phyloP scores from a whole-genome alignment of 2,888 invertebrate genomes.

The Phyllotreta striolata region DNA sequence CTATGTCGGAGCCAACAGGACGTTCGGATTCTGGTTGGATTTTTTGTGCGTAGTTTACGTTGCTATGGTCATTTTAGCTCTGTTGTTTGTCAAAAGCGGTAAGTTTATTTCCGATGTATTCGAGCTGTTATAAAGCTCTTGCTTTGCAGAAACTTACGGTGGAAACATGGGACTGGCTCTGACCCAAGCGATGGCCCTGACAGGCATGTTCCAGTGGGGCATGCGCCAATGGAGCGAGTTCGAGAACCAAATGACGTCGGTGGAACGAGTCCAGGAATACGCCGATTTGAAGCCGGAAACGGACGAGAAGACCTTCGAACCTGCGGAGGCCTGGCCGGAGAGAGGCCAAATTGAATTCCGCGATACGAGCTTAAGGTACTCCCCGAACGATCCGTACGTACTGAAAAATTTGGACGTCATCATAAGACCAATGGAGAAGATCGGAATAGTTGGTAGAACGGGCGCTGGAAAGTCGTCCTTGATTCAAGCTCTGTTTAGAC shows the following conservation, averaged over 20 bases:
- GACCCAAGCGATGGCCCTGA: conserved; percentile 79
- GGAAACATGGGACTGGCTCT: conserved; percentile 82
- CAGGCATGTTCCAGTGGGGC: conserved; percentile 71
- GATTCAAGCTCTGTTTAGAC: conserved; percentile 79
- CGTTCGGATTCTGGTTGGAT: conserved; percentile 76
- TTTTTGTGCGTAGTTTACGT: conserved; percentile 72
- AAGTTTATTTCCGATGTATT: not conserved
- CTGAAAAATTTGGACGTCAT: conserved; percentile 74
- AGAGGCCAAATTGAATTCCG: conserved; percentile 73
- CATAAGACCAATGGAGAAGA: conserved; percentile 73
- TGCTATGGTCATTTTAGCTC: conserved; percentile 68
- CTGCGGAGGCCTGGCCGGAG: conserved; percentile 77
- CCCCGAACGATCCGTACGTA: conserved; percentile 74
- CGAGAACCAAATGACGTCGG: conserved; percentile 86
- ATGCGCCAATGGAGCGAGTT: conserved; percentile 87
- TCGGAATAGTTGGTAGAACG: conserved; percentile 82
- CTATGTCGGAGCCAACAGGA: conserved; percentile 69
- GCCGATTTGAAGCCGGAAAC: conserved; percentile 72
- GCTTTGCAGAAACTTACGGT: conserved; percentile 64
- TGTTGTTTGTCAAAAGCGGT: conserved; percentile 67
- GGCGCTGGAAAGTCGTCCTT: conserved; percentile 84
- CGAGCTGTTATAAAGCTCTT: not conserved
- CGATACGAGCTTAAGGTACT: conserved; percentile 75
- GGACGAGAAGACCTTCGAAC: conserved; percentile 66
- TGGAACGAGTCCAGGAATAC: conserved; percentile 86